phyloP scores from a whole-genome alignment of 2,113 vertebrate species.

The Brachyhypopomus occidentalis region DNA sequence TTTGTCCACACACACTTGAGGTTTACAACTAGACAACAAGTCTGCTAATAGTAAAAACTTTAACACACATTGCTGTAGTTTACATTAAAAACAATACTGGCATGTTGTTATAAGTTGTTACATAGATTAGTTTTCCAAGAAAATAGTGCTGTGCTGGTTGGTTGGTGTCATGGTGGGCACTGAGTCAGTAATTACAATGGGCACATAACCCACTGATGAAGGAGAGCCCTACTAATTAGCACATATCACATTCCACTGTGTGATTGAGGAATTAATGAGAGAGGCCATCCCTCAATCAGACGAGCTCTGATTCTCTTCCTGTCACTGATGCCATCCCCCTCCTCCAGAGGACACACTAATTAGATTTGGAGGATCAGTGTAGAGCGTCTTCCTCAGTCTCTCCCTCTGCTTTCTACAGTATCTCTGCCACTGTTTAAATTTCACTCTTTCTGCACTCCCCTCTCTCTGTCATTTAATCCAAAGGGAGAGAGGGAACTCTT shows the following conservation, averaged over 20 bases:
- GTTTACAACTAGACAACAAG: too few species aligned
- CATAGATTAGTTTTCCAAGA: neutral
- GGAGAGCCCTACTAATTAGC: constrained; percentile 83
- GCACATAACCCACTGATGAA: constrained; percentile 70
- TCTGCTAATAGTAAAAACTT: too few species aligned
- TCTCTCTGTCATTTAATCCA: neutral
- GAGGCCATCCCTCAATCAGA: constrained; percentile 64
- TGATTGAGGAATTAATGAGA: constrained; percentile 81
- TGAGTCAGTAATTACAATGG: constrained; percentile 79
- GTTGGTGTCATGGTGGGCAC: neutral
- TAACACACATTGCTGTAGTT: neutral
- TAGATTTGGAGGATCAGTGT: constrained; percentile 56
- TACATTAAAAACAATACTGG: neutral
- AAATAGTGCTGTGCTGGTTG: neutral
- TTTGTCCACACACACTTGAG: too few species aligned
- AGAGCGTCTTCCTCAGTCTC: constrained; percentile 24
- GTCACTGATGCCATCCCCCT: constrained; percentile 42
- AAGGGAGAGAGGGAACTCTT: neutral
- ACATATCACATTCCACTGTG: constrained; percentile 76
- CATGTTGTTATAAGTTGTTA: neutral
- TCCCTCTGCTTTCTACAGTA: constrained; percentile 2
- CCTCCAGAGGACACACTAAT: constrained; percentile 57
- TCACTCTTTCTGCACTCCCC: neutral
- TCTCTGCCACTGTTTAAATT: neutral
- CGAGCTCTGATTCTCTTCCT: constrained; percentile 50